phyloP scores from a whole-genome alignment of 2,797 vertebrate species.

The Enteromius unitaeniatus region DNA sequence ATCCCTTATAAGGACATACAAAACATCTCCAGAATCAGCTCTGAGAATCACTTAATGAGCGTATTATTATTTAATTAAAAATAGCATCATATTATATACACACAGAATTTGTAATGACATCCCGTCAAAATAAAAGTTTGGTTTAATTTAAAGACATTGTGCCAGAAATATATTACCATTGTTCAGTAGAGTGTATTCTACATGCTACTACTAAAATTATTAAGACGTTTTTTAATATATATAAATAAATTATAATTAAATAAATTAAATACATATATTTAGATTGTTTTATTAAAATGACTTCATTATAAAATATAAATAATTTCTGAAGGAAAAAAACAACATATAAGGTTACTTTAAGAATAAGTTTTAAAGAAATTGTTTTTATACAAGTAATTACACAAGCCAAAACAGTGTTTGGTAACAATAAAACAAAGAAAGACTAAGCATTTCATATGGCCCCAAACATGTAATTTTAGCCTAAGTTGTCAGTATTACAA shows the following conservation, averaged over 20 bases:
- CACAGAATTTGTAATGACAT: neutral
- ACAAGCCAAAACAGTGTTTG: neutral
- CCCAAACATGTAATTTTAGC: neutral
- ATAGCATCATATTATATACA: too few species aligned
- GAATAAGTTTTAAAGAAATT: neutral
- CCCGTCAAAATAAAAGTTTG: neutral
- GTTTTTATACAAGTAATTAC: too few species aligned
- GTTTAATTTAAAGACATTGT: neutral
- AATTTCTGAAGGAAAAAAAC: neutral
- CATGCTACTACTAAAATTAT: too few species aligned
- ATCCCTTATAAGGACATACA: too few species aligned
- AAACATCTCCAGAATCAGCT: too few species aligned
- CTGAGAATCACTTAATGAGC: too few species aligned
- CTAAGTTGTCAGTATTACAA: neutral
- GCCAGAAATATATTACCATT: neutral
- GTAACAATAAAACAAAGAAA: neutral
- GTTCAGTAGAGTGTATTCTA: neutral
- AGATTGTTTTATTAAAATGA: too few species aligned
- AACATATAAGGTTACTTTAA: neutral
- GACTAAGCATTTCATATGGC: too few species aligned
- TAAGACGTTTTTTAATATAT: too few species aligned
- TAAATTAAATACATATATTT: too few species aligned
- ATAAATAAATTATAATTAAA: too few species aligned
- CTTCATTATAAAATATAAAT: neutral
- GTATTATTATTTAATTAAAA: too few species aligned